Evolutionary conservation across 2,113 vertebrate genomes (phyloP).

Genomic region (Capreolus pygargus): DNA sequence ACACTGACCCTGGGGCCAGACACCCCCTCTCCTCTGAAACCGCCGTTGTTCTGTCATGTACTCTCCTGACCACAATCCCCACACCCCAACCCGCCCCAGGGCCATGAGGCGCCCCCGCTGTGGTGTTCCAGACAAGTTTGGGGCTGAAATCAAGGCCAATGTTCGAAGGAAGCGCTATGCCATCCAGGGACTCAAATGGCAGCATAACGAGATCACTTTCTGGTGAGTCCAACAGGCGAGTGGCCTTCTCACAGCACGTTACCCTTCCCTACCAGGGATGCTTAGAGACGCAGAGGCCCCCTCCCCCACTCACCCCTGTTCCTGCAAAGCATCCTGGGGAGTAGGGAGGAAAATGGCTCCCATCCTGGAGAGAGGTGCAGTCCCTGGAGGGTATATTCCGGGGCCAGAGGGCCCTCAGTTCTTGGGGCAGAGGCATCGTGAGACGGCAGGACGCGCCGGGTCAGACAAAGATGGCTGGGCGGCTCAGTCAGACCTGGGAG

Average conservation of each 20-base stretch:
- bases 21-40: not conserved
- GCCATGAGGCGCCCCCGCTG: conserved; percentile 91
- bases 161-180: conserved; percentile 91
- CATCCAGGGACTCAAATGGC: conserved; percentile 92
- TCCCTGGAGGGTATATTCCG: not conserved
- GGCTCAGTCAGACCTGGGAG: not conserved
- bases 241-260: not conserved
- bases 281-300: not conserved
- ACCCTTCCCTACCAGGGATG: not conserved
- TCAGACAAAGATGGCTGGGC: not conserved
- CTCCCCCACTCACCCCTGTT: not conserved
- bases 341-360: not conserved
- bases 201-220: conserved; percentile 90
- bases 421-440: not conserved
- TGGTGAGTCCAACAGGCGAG: conserved; percentile 83
- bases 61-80: not conserved
- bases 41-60: not conserved
- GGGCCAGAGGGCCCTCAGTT: not conserved
- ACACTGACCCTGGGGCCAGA: not conserved
- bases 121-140: conserved; percentile 93
- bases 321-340: not conserved
- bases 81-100: conserved; percentile 70
- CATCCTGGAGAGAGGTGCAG: not conserved
- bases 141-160: conserved; percentile 90
- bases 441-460: not conserved